Evolutionary conservation across 37 sponge, comb jelly and placozoan genomes (phyloP).

Genomic region (Spongilla lacustris): DNA sequence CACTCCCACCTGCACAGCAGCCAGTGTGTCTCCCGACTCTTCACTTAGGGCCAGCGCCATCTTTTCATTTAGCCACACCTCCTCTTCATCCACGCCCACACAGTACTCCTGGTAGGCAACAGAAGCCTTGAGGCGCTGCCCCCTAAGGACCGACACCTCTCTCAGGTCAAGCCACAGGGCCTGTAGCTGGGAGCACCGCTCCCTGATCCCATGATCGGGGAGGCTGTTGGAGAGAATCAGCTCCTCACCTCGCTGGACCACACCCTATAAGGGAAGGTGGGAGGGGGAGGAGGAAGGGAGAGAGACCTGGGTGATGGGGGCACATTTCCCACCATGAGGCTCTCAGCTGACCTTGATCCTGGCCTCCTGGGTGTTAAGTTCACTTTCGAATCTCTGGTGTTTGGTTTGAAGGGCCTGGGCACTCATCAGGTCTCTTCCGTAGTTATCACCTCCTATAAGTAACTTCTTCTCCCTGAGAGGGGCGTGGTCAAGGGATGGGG

Average conservation of each 20-base stretch:
- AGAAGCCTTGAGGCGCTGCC: conserved; percentile 71
- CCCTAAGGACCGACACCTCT: conserved; percentile 45
- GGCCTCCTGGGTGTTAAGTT: conserved; percentile 71
- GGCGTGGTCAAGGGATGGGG: no score
- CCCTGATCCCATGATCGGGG: conserved; percentile 33
- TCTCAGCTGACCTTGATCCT: conserved; percentile 29
- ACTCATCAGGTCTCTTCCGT: conserved; percentile 81
- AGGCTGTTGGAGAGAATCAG: conserved; percentile 4
- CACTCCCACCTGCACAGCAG: conserved; percentile 72
- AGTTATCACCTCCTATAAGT: conserved; percentile 67
- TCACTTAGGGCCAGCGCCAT: conserved; percentile 64
- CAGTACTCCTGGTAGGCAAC: conserved; percentile 77
- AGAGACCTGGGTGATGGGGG: neutral
- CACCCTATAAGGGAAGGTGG: neutral
- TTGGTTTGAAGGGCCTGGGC: conserved; percentile 86
- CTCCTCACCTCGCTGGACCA: conserved; percentile 47
- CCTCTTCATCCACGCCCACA: conserved; percentile 82
- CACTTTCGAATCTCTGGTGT: conserved; percentile 74
- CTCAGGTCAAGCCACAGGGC: conserved; percentile 69
- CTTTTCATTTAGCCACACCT: conserved; percentile 89
- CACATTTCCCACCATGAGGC: neutral
- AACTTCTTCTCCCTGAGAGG: conserved; percentile 83
- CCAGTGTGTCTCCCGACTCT: conserved; percentile 82
- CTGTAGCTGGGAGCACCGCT: conserved; percentile 56
- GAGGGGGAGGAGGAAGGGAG: neutral